These are phyloP conservation scores for Ceratotherium simum DNA, from an alignment of 2,113 vertebrate genomes.

Conservation along the genomic window DNA sequence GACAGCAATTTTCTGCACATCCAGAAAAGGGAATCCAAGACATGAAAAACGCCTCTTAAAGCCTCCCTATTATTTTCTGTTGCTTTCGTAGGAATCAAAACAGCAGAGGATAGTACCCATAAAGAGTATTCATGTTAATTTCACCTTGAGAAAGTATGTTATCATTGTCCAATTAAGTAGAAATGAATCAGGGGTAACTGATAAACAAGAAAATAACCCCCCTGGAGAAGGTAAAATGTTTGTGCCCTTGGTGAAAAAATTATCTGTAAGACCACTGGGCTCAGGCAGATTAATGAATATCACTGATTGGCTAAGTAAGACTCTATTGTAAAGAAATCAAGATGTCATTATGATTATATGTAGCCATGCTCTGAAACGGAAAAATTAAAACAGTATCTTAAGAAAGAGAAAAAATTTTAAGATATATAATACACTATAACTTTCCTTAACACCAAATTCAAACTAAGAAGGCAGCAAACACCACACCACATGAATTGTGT, in stretches of 20 bases:
- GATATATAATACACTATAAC: background rate
- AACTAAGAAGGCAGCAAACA: constrained; percentile 80
- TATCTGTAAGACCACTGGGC: constrained; percentile 56
- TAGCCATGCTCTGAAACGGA: constrained; percentile 18
- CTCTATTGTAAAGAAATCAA: constrained; percentile 14
- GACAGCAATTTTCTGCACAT: constrained; percentile 74
- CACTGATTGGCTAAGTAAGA: constrained; percentile 62
- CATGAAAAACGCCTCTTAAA: constrained; percentile 72
- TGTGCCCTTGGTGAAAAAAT: constrained; percentile 58
- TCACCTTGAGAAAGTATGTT: constrained; percentile 68
- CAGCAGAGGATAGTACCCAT: constrained; percentile 64
- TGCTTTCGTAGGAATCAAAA: constrained; percentile 70
- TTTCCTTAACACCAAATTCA: constrained; percentile 70
- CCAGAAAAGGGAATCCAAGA: constrained; percentile 69
- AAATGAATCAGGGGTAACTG: constrained; percentile 61
- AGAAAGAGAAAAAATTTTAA: constrained; percentile 23
- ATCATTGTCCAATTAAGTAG: constrained; percentile 64
- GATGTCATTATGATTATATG: background rate
- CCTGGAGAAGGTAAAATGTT: constrained; percentile 47
- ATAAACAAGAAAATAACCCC: constrained; percentile 77
- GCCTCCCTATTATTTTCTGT: constrained; percentile 68
- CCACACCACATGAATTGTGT: constrained; percentile 31
- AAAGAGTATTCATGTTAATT: constrained; percentile 70
- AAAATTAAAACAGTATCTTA: constrained; percentile 57
- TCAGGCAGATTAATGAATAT: constrained; percentile 70